A percentile compares a stretch with the other conserved stretches of the same genome.
phyloP scores from a whole-genome alignment of 2,113 vertebrate genomes.

The Gobio gobio region DNA sequence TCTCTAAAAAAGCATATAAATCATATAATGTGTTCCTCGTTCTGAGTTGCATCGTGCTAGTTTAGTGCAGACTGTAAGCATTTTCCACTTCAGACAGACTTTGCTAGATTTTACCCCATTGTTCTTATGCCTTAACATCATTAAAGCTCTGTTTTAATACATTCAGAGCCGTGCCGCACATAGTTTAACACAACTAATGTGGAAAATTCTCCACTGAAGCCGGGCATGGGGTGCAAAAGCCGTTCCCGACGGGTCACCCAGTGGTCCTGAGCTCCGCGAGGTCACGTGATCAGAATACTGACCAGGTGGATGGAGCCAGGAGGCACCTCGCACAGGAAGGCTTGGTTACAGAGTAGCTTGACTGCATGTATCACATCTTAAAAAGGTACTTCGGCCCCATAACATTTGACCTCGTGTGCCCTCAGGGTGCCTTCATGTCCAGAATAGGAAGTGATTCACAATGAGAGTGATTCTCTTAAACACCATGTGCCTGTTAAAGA shows the following conservation, averaged over 20 bases:
- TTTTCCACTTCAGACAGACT: constrained; percentile 29
- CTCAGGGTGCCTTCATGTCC: constrained; percentile 23
- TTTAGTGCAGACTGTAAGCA: constrained; percentile 12
- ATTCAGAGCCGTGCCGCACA: constrained; percentile 51
- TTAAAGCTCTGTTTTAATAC: constrained; percentile 50
- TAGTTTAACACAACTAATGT: constrained; percentile 64
- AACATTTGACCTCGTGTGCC: constrained; percentile 47
- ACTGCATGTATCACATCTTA: constrained; percentile 46
- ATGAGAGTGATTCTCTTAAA: background rate
- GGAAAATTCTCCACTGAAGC: constrained; percentile 62
- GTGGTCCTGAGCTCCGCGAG: constrained; percentile 26
- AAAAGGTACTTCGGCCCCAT: constrained; percentile 52
- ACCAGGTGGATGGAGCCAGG: constrained; percentile 51
- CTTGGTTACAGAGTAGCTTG: constrained; percentile 60
- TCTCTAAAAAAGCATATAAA: constrained; percentile 14
- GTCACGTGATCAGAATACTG: constrained; percentile 52
- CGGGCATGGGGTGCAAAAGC: constrained; percentile 18
- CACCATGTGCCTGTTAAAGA: background rate
- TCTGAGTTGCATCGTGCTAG: constrained; percentile 6
- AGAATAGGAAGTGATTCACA: constrained; percentile 32
- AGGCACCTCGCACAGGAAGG: constrained; percentile 56
- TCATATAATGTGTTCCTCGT: constrained; percentile 1
- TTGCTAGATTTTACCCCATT: constrained; percentile 30
- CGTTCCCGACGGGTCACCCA: constrained; percentile 45
- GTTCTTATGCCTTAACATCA: constrained; percentile 1